Base-by-base conservation (phyloP, 1,140 invertebrate genomes). In the Tigriopus japonicus region DNA sequence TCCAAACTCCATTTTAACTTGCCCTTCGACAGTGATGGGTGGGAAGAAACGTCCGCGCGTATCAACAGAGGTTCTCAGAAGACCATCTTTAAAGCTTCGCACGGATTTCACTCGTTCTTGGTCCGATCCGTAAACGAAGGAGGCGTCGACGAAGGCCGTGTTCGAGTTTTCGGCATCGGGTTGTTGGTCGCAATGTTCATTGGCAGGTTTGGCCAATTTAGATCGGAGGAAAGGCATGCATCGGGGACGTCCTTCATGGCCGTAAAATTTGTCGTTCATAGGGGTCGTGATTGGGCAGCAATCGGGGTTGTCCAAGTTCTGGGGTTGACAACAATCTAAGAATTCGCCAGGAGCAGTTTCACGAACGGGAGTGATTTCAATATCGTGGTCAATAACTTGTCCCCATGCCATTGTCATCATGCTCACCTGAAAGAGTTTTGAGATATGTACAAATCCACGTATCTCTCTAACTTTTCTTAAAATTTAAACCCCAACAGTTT, bases 361-460 rank as follows among this genome's bases (percentile, higher is more conserved):
- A 5, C 55, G 24, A 5, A 41, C 21, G 1, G 85, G 84, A 0
- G 85, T 85, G 64, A 86, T 79, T 7, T 81, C 67, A 21, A 80
- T 68, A 65, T 80, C 79, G 66, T 80, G 79, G 65, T 80, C 79
- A 40, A 79, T 60, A 64, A 80, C 78, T 68, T 80, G 78, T 10
- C 78, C 78, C 74, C 76, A 80, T 66, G 79, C 77, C 78, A 81
- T 80, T 10, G 80, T 52, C 72, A 80, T 74, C 62, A 74, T 70
- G 5, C 63, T 63, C 13, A 35, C 28, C 28, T 35, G 9, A 35
- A 35, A 35, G 9, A 35, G 9, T 54, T 3, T 35, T 35, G 28
- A 35, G 28, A 35, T 35, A 9, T 35, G 28, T 35, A n/a, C n/a
- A n/a, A n/a, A n/a, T n/a, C n/a, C n/a, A n/a, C n/a, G n/a, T n/a